Base-by-base conservation (phyloP, 2,797 vertebrate genomes). In the Sebastes taczanowskii region DNA sequence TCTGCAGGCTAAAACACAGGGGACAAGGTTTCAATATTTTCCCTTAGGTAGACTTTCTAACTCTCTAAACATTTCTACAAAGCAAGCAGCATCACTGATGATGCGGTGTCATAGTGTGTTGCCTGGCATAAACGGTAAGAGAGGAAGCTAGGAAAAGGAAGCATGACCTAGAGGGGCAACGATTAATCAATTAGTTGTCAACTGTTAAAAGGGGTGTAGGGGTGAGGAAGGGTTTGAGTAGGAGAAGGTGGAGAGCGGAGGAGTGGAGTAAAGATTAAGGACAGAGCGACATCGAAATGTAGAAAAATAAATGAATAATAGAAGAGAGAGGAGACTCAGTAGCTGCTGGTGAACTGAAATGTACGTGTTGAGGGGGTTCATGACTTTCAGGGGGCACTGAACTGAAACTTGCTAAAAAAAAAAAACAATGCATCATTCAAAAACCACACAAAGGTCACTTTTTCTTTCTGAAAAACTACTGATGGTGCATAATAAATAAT, bases 1-100 rank as follows among this genome's bases (percentile, higher is more conserved):
- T 55, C 73, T 59, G 67, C 49, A 62, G 81, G 69, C 65, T 77
- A 49, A 81, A 83, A 74, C 81, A 76, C 77, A 69, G 14, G n/a
- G 38, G 74, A 75, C 64, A 34, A 49, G 34, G 69, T 55, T 69
- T 66, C 18, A 1, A 46, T 71, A 74, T 78, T 76, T 82, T 53
- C 35, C 82, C 79, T 75, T 7, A 35, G 27, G 60, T 69, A 52
- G 71, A 77, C 65, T 66, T 67, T 80, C 32, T 38, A 34, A 56
- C 35, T 46, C 64, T 69, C 66, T 73, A 56, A 75, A 77, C 74
- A 71, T 82, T 76, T 67, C 25, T 52, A 46, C 20, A 29, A 35
- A 62, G 71, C 71, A 7, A 18, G 42, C 42, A 55, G 66, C 67
- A 67, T 66, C 71, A 60, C 58, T 62, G 38, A 66, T 35, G 4